Evolutionary conservation across 2,888 invertebrate species (phyloP), one percentile per base, ranked within the genome.

Genomic region (Ephialtes manifestator): DNA sequence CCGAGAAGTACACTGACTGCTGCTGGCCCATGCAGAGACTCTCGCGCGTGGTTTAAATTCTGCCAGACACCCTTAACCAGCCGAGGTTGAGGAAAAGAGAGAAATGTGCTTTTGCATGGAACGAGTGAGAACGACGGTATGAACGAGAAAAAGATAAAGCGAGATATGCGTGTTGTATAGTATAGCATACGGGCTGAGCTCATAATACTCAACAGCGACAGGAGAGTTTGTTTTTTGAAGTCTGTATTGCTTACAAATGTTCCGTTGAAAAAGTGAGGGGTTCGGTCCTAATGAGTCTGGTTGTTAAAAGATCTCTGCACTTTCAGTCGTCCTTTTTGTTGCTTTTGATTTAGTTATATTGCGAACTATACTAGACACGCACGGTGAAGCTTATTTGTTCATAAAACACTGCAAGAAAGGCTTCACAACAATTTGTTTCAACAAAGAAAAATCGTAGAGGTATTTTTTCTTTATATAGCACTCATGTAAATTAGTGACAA

Each of bases 191-290:
- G 35, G 46, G 43, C 24, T 70, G 31, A 15, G 48, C 80, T 84
- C 72, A 48, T 79, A 78, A 67, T 83, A 39, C 67, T 68, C 68
- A 71, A 78, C 85, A 88, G 89, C 86, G 90, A 91, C 90, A 91
- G 58, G 28, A 89, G 87, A 89, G 90, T 91, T 91, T 91, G 90
- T 91, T 92, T 92, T 92, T 91, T 90, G 88, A 91, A 89, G 91
- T 92, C 91, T 90, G 91, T 80, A 94, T 94, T 93, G 94, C 94
- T 94, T 94, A 94, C 94, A 94, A 94, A 94, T 94, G 94, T 94
- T 91, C 90, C 92, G 90, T 89, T 90, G 92, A 93, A 93, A 93
- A 94, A 93, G 89, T 89, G 87, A 87, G 89, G 90, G 84, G 86
- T 67, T 88, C 90, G 88, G 86, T 89, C 92, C 93, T 94, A 94